These are phyloP conservation scores for Solenopsis invicta DNA, from an alignment of 1,140 invertebrate genomes.

Conservation along the genomic window DNA sequence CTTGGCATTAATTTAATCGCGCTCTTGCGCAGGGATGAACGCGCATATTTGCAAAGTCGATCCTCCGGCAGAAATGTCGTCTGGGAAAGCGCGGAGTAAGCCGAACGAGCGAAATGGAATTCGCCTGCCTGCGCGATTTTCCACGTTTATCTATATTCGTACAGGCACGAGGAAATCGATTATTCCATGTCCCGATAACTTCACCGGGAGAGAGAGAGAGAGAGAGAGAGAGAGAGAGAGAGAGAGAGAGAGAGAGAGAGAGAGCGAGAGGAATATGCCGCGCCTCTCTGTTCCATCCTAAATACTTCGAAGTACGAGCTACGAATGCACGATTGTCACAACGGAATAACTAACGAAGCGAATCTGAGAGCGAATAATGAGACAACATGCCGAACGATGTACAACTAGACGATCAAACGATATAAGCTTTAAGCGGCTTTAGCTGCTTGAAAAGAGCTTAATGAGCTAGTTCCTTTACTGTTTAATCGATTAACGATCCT, in stretches of 20 bases:
- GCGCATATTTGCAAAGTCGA: slow-evolving; percentile 45
- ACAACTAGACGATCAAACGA: neutral
- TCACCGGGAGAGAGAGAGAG: neutral
- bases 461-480: neutral
- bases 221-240: neutral
- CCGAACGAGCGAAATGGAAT: slow-evolving; percentile 5
- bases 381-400: neutral
- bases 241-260: neutral
- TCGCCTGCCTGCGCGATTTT: slow-evolving; percentile 37
- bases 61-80: slow-evolving; percentile 10
- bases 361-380: slow-evolving; percentile 29
- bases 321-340: slow-evolving; percentile 9
- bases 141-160: slow-evolving; percentile 49
- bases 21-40: slow-evolving; percentile 19
- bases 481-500: neutral
- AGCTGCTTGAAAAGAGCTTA: neutral
- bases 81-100: slow-evolving; percentile 31
- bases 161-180: slow-evolving; percentile 33
- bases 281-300: neutral
- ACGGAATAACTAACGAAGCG: slow-evolving; percentile 16
- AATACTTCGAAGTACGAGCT: neutral
- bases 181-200: slow-evolving; percentile 37
- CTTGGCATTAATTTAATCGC: slow-evolving; percentile 59
- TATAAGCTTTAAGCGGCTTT: slow-evolving; percentile 4
- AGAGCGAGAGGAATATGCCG: neutral